phyloP scores from a whole-genome alignment of 2,113 vertebrate genomes.

The Stegastes partitus region DNA sequence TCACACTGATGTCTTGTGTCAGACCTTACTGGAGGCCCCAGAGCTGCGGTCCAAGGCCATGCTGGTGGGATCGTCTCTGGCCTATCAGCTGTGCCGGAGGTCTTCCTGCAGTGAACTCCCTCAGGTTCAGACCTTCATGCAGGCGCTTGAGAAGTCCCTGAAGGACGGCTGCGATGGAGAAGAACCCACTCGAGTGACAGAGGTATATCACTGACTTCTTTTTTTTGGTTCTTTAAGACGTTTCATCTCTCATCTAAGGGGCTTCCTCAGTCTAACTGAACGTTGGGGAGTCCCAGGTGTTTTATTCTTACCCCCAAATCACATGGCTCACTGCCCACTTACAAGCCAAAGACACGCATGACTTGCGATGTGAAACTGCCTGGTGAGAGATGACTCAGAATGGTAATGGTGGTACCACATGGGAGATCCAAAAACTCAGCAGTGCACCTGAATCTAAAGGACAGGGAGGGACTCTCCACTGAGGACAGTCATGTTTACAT shows the following conservation, averaged over 20 bases:
- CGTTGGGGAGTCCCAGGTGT: too few species aligned
- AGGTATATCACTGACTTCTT: background rate
- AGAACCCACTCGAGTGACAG: constrained; percentile 27
- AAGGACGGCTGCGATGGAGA: constrained; percentile 73
- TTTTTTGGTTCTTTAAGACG: too few species aligned
- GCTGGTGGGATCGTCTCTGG: constrained; percentile 85
- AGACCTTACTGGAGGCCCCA: constrained; percentile 85
- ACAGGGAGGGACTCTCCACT: too few species aligned
- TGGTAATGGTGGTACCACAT: too few species aligned
- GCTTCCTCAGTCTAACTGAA: too few species aligned
- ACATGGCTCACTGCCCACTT: too few species aligned
- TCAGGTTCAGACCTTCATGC: constrained; percentile 84
- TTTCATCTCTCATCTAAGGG: too few species aligned
- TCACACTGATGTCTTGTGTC: constrained; percentile 27
- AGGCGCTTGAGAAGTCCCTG: constrained; percentile 78
- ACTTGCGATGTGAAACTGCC: background rate
- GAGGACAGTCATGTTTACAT: too few species aligned
- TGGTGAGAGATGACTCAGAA: too few species aligned
- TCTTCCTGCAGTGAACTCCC: constrained; percentile 78
- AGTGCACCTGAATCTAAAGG: too few species aligned
- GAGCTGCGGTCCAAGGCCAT: constrained; percentile 78
- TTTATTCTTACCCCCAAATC: too few species aligned
- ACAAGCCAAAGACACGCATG: too few species aligned
- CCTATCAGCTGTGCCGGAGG: constrained; percentile 85
- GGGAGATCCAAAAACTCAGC: background rate